Percentiles rank a stretch among this genome's conserved stretches.
Evolutionary conservation across 2,113 vertebrate genomes (phyloP).

Genomic region (Trogon surrucura): DNA sequence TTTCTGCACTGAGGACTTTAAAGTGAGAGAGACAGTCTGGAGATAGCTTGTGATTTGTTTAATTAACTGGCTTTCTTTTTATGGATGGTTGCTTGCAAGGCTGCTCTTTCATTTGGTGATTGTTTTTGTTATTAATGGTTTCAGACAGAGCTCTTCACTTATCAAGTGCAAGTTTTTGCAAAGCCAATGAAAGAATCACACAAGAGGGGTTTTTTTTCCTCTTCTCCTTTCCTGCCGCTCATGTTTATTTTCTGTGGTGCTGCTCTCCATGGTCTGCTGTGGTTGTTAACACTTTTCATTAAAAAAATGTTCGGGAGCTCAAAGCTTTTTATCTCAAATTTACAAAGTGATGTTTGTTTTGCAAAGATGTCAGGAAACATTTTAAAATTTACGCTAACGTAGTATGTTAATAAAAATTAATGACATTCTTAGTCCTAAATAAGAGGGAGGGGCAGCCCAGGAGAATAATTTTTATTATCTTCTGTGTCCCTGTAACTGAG

Average conservation of each 20-base stretch:
- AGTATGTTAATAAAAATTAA: constrained; percentile 19
- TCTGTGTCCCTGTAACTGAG: not conserved
- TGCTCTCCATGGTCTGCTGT: constrained; percentile 20
- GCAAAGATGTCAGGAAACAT: not conserved
- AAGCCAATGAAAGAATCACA: constrained; percentile 49
- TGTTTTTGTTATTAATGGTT: constrained; percentile 69
- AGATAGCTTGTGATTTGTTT: constrained; percentile 64
- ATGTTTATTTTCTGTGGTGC: constrained; percentile 48
- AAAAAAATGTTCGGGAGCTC: constrained; percentile 21
- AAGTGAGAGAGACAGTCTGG: constrained; percentile 60
- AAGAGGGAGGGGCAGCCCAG: not conserved
- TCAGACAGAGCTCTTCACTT: constrained; percentile 59
- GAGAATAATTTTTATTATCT: not conserved
- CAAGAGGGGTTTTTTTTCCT: not conserved
- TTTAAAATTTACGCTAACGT: not conserved
- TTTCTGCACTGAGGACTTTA: constrained; percentile 59
- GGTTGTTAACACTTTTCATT: constrained; percentile 49
- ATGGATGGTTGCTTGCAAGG: constrained; percentile 67
- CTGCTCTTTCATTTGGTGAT: constrained; percentile 67
- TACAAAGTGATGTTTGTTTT: constrained; percentile 36
- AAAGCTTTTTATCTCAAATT: constrained; percentile 58
- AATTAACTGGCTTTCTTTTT: constrained; percentile 69
- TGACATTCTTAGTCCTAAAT: not conserved
- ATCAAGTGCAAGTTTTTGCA: constrained; percentile 62
- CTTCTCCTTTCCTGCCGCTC: constrained; percentile 3